Conservation (phyloP, 2,797 vertebrate species). For the Dendrocincla fuliginosa region DNA sequence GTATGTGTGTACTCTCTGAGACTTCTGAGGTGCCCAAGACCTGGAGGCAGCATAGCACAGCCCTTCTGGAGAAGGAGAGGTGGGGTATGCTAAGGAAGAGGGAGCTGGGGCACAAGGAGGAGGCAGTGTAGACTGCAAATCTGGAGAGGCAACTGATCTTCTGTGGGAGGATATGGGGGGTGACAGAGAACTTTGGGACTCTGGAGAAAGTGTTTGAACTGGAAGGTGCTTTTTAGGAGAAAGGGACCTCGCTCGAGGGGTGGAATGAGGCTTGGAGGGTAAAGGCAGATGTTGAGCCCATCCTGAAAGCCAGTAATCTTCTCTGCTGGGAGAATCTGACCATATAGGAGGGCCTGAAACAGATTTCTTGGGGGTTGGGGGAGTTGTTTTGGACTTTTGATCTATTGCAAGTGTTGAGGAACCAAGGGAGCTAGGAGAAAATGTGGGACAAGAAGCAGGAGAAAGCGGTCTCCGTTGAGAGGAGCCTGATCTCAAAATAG, state of each 20-base stretch:
- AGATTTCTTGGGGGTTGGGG: constrained; percentile 65
- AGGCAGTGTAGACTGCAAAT: neutral
- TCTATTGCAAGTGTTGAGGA: constrained; percentile 70
- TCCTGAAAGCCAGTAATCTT: constrained; percentile 11
- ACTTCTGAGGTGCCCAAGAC: constrained; percentile 12
- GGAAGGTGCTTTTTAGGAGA: constrained; percentile 25
- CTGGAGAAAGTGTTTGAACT: neutral
- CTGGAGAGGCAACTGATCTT: neutral
- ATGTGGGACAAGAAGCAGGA: constrained; percentile 71
- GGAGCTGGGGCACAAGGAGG: neutral
- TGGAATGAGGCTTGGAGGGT: neutral
- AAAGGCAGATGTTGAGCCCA: neutral
- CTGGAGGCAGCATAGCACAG: neutral
- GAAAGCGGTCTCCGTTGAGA: constrained; percentile 66
- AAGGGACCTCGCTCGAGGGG: neutral
- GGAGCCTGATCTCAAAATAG: constrained; percentile 88
- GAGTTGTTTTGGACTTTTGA: constrained; percentile 60
- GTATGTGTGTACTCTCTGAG: constrained; percentile 28
- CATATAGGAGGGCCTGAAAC: constrained; percentile 63
- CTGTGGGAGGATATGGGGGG: neutral
- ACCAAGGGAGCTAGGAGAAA: constrained; percentile 65
- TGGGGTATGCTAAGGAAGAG: neutral
- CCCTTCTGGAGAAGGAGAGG: constrained; percentile 32
- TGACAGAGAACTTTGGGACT: neutral
- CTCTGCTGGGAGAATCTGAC: constrained; percentile 37